phyloP scores from a whole-genome alignment of 2,888 invertebrate genomes.

The Sminthurides aquaticus region DNA sequence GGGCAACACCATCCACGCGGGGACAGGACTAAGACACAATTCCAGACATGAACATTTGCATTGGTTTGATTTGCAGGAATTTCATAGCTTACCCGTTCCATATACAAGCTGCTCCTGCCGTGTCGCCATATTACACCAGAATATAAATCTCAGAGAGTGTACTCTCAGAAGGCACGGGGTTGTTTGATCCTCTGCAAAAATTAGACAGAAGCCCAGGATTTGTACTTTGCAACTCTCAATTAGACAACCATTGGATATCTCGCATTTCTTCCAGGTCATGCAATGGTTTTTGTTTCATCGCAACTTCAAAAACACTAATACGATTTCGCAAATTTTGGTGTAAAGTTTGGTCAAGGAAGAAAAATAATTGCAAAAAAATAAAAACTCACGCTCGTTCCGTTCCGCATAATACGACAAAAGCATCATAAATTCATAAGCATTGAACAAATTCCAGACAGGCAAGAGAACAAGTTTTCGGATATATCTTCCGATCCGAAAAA shows the following conservation, averaged over 20 bases:
- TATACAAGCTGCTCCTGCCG: slow-evolving; percentile 57
- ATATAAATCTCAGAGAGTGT: slow-evolving; percentile 59
- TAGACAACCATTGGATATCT: too few species aligned
- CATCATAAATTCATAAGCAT: slow-evolving; percentile 75
- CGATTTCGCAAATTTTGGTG: too few species aligned
- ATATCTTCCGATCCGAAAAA: slow-evolving; percentile 60
- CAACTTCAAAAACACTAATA: too few species aligned
- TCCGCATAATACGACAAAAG: slow-evolving; percentile 69
- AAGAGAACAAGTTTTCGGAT: slow-evolving; percentile 61
- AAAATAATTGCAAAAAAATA: slow-evolving; percentile 3
- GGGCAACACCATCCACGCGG: too few species aligned
- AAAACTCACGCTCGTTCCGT: slow-evolving; percentile 47
- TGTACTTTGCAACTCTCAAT: too few species aligned
- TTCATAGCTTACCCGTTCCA: slow-evolving; percentile 70
- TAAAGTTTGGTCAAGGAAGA: too few species aligned
- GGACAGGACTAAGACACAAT: too few species aligned
- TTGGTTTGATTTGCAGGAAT: too few species aligned
- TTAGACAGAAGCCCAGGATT: too few species aligned
- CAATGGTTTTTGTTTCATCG: too few species aligned
- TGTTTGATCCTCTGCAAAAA: slow-evolving; percentile 5
- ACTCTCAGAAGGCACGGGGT: slow-evolving; percentile 47
- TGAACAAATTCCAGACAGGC: slow-evolving; percentile 70
- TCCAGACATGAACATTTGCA: too few species aligned
- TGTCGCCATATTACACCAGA: slow-evolving; percentile 63
- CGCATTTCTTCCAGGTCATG: too few species aligned